phyloP scores from a whole-genome alignment of 2,113 vertebrate species.

The Hippocampus comes region DNA sequence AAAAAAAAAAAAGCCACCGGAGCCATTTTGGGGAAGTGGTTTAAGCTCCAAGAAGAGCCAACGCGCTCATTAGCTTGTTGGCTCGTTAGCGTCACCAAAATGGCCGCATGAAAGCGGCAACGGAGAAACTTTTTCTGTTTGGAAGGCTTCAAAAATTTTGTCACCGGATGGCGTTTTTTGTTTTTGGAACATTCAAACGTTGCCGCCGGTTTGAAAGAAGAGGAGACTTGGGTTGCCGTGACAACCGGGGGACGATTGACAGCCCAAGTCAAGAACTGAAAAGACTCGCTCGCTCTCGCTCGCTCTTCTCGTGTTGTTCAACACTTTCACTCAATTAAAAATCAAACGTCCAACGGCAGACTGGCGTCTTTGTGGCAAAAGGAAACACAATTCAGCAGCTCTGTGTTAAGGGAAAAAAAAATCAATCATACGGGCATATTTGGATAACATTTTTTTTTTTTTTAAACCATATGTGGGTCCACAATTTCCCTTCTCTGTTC shows the following conservation, averaged over 20 bases:
- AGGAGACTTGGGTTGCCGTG: background rate
- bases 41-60: background rate
- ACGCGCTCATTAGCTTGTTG: background rate
- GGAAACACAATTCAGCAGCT: too few species aligned
- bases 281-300: background rate
- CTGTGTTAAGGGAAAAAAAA: too few species aligned
- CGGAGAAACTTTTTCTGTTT: background rate
- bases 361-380: background rate
- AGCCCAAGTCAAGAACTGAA: background rate
- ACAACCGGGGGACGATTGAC: background rate
- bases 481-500: too few species aligned
- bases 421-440: too few species aligned
- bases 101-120: background rate
- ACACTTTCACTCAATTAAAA: constrained; percentile 11
- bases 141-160: background rate
- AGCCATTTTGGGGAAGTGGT: too few species aligned
- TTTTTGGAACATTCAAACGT: background rate
- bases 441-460: too few species aligned
- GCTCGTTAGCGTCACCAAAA: background rate
- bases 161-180: background rate
- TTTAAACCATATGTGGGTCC: too few species aligned
- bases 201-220: background rate
- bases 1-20: too few species aligned
- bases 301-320: constrained; percentile 1
- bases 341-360: background rate